phyloP scores from a whole-genome alignment of 2,797 vertebrate species.

The Onychomys arenicola region DNA sequence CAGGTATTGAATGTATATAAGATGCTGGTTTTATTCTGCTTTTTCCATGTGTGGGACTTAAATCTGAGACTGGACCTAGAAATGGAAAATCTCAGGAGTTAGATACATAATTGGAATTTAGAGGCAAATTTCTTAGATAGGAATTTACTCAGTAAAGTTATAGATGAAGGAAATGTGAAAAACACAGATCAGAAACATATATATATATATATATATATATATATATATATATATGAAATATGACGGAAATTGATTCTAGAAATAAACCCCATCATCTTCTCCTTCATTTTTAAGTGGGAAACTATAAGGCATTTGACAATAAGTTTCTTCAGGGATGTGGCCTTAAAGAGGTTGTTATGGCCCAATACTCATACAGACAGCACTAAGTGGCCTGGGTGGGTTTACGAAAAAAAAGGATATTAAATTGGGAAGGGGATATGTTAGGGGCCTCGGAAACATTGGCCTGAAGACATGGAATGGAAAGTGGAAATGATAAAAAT shows the following conservation, averaged over 20 bases:
- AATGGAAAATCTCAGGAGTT: neutral
- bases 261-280: neutral
- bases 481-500: neutral
- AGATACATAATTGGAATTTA: neutral
- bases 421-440: neutral
- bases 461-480: neutral
- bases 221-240: neutral
- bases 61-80: neutral
- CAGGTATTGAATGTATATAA: neutral
- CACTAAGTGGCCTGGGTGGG: neutral
- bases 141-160: neutral
- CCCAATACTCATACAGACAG: neutral
- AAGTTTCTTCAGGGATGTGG: neutral
- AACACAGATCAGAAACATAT: neutral
- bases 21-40: neutral
- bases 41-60: neutral
- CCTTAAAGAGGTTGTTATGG: neutral
- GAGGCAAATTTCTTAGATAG: neutral
- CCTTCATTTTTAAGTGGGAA: neutral
- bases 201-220: too few relatives aligned
- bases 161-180: neutral
- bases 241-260: neutral
- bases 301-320: neutral
- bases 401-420: neutral
- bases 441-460: neutral